phyloP scores from a whole-genome alignment of 2,797 vertebrate species.

The Masticophis lateralis region DNA sequence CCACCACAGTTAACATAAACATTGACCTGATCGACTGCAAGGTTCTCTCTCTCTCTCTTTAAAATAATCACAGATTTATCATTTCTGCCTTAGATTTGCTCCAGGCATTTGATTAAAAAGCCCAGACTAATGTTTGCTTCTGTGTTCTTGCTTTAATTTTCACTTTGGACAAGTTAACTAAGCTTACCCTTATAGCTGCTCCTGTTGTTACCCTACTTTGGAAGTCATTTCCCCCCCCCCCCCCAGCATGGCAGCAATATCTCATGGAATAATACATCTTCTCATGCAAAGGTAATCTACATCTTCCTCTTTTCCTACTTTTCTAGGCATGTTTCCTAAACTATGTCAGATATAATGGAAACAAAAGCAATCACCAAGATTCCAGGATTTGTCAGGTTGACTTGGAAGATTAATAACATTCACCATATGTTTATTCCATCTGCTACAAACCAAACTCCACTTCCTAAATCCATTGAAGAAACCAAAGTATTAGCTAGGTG shows the following conservation, averaged over 20 bases:
- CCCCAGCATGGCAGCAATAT: slow-evolving; percentile 50
- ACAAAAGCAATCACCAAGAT: slow-evolving; percentile 62
- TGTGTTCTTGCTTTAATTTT: slow-evolving; percentile 64
- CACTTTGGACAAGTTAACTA: slow-evolving; percentile 52
- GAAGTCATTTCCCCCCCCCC: slow-evolving; percentile 63
- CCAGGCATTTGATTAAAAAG: slow-evolving; percentile 60
- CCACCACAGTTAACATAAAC: slow-evolving; percentile 57
- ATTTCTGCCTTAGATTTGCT: slow-evolving; percentile 52
- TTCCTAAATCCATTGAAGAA: slow-evolving; percentile 71
- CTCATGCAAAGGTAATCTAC: slow-evolving; percentile 59
- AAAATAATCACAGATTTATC: slow-evolving; percentile 56
- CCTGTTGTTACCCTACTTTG: slow-evolving; percentile 53
- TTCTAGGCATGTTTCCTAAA: slow-evolving; percentile 62
- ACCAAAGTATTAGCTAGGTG: slow-evolving; percentile 68
- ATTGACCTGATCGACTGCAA: slow-evolving; percentile 49
- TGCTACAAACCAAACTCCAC: slow-evolving; percentile 50
- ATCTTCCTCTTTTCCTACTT: slow-evolving; percentile 59
- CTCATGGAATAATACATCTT: slow-evolving; percentile 63
- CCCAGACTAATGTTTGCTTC: slow-evolving; percentile 55
- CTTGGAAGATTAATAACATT: slow-evolving; percentile 54
- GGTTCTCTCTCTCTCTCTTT: slow-evolving; percentile 22
- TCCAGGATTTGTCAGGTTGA: slow-evolving; percentile 46
- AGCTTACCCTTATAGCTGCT: slow-evolving; percentile 28
- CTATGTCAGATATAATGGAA: slow-evolving; percentile 58
- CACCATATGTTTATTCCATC: slow-evolving; percentile 55